A percentile compares a stretch with the other conserved stretches of the same genome.
Conservation (phyloP, 2,888 invertebrate genomes). For the Mesorhabditis spiculigera region DNA sequence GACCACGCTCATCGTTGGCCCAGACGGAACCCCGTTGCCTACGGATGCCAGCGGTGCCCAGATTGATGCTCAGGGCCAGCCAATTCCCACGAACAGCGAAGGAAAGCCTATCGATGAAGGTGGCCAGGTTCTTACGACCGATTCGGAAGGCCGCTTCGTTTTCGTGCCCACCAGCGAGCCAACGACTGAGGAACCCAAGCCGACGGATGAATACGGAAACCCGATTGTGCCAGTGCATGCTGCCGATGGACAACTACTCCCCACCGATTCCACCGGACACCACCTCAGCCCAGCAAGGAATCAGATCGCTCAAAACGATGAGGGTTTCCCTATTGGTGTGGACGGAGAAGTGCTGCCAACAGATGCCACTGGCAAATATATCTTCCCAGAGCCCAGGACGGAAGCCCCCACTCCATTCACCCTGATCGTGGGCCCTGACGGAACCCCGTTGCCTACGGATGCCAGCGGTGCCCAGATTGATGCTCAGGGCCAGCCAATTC, state of each 20-base stretch:
- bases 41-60: constrained; percentile 23
- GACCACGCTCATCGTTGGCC: too few species aligned
- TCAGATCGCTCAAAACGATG: constrained; percentile 25
- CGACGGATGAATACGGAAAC: constrained; percentile 22
- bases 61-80: constrained; percentile 25
- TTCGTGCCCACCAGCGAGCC: constrained; percentile 16
- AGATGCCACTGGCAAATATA: constrained; percentile 30
- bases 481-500: constrained; percentile 10
- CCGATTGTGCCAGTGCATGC: constrained; percentile 18
- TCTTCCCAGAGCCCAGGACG: constrained; percentile 23
- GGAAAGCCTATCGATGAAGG: constrained; percentile 17
- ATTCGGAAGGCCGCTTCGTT: constrained; percentile 19
- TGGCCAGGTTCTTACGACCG: constrained; percentile 25
- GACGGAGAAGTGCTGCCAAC: constrained; percentile 28
- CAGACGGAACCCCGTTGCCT: constrained; percentile 21
- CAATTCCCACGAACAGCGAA: constrained; percentile 16
- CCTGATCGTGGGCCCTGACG: constrained; percentile 6
- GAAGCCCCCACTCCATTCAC: constrained; percentile 14
- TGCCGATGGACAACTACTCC: constrained; percentile 13
- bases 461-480: constrained; percentile 16
- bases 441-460: constrained; percentile 20
- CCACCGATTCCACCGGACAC: constrained; percentile 17
- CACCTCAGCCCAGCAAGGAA: constrained; percentile 24
- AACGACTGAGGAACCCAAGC: constrained; percentile 16
- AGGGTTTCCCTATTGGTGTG: constrained; percentile 30